Evolutionary conservation across 2,797 vertebrate species (phyloP).

Genomic region (Limosa lapponica): DNA sequence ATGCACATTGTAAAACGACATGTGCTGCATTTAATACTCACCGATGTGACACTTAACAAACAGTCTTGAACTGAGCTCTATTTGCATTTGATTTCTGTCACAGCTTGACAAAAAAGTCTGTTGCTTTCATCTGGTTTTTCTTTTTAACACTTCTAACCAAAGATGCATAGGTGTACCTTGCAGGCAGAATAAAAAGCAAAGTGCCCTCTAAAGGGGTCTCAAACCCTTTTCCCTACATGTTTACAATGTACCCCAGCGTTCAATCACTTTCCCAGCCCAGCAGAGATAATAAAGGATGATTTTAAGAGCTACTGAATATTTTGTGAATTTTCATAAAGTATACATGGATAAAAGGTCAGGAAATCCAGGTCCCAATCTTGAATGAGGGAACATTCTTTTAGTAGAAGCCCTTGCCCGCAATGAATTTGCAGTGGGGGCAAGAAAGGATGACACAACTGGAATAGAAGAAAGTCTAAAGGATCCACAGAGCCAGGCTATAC

Average conservation of each 20-base stretch:
- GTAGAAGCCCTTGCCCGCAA: neutral
- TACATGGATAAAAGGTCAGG: neutral
- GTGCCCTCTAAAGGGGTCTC: conserved; percentile 46
- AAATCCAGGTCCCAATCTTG: neutral
- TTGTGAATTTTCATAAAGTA: conserved; percentile 19
- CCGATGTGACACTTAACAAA: conserved; percentile 75
- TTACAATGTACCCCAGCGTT: conserved; percentile 17
- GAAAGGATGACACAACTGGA: neutral
- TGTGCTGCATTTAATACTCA: conserved; percentile 74
- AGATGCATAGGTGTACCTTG: conserved; percentile 50
- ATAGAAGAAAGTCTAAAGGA: neutral
- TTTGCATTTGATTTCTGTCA: conserved; percentile 79
- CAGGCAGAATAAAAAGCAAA: conserved; percentile 53
- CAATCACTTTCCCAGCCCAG: neutral
- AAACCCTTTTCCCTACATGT: neutral
- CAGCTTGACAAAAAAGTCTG: conserved; percentile 71
- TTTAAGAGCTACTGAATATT: conserved; percentile 1
- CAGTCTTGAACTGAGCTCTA: conserved; percentile 75
- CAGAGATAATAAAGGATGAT: neutral
- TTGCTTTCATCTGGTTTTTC: conserved; percentile 73
- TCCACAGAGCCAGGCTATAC: accelerated
- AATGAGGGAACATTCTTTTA: neutral
- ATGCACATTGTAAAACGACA: conserved; percentile 76
- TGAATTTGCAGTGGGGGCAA: neutral
- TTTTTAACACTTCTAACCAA: conserved; percentile 69